These are phyloP conservation scores for Strigamia transsilvanica DNA, from an alignment of 2,888 invertebrate genomes.

Conservation along the genomic window DNA sequence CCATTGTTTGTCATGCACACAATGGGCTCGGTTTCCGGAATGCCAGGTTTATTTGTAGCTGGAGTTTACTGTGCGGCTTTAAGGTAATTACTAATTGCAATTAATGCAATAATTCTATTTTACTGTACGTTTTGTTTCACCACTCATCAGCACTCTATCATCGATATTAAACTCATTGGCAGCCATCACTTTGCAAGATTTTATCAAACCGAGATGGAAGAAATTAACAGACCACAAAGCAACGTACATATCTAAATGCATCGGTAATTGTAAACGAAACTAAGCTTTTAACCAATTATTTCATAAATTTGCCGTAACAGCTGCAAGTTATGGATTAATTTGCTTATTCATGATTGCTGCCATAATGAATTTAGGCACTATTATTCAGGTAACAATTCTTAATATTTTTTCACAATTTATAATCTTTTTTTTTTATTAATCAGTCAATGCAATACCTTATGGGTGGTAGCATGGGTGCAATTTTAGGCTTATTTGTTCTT, in stretches of 20 bases:
- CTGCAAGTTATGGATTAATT: conserved; percentile 5
- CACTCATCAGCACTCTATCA: conserved; percentile 20
- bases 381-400: conserved; percentile 9
- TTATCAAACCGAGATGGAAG: background rate
- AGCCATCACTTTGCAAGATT: conserved; percentile 23
- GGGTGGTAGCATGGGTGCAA: conserved; percentile 17
- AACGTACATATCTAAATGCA: conserved; percentile 8
- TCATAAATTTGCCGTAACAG: background rate
- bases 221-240: background rate
- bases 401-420: too few relatives aligned
- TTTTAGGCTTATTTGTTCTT: conserved; percentile 18
- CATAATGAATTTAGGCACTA: conserved; percentile 38
- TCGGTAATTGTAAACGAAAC: background rate
- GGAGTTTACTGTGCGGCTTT: conserved; percentile 91
- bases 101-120: background rate
- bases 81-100: conserved; percentile 66
- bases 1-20: conserved; percentile 86
- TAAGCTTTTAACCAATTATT: too few relatives aligned
- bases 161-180: conserved; percentile 32
- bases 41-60: conserved; percentile 88
- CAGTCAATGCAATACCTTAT: background rate
- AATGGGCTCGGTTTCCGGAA: conserved; percentile 76
- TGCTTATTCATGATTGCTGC: conserved; percentile 29
- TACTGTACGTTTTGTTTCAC: background rate
- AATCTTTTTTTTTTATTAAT: background rate